Percentiles rank a stretch among this genome's conserved stretches.
Evolutionary conservation across 2,113 vertebrate species (phyloP).

Genomic region (Mugil cephalus): DNA sequence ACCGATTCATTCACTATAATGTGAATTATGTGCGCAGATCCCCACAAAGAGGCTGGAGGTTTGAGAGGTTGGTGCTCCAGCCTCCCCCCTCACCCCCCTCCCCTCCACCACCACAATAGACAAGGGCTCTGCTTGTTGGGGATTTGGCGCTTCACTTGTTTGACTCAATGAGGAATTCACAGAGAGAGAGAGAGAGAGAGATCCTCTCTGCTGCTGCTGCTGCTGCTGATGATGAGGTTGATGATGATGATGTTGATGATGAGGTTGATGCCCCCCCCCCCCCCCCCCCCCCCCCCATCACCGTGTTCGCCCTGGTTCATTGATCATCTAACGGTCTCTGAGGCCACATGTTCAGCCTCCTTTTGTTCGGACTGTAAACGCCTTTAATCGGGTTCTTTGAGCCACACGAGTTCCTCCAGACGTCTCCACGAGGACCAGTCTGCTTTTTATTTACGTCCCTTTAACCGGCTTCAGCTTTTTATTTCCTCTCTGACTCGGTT

Average conservation of each 20-base stretch:
- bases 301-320: not conserved
- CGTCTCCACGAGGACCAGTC: too few species aligned
- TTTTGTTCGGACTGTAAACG: too few species aligned
- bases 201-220: slow-evolving; percentile 16
- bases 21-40: too few species aligned
- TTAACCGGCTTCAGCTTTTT: too few species aligned
- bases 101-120: slow-evolving; percentile 45
- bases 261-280: not conserved
- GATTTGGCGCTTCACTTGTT: slow-evolving; percentile 71
- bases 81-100: not conserved
- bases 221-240: slow-evolving; percentile 19
- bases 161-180: slow-evolving; percentile 40
- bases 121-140: slow-evolving; percentile 62
- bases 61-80: not conserved
- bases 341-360: not conserved
- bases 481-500: too few species aligned
- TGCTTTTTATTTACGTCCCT: too few species aligned
- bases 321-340: not conserved
- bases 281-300: slow-evolving; percentile 1
- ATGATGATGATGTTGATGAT: slow-evolving; percentile 6
- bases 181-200: too few species aligned
- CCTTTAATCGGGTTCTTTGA: too few species aligned
- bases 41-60: not conserved
- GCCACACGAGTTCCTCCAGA: too few species aligned
- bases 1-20: too few species aligned